These are phyloP conservation scores for Conomelus anceps DNA, from an alignment of 2,888 invertebrate genomes.

Conservation along the genomic window DNA sequence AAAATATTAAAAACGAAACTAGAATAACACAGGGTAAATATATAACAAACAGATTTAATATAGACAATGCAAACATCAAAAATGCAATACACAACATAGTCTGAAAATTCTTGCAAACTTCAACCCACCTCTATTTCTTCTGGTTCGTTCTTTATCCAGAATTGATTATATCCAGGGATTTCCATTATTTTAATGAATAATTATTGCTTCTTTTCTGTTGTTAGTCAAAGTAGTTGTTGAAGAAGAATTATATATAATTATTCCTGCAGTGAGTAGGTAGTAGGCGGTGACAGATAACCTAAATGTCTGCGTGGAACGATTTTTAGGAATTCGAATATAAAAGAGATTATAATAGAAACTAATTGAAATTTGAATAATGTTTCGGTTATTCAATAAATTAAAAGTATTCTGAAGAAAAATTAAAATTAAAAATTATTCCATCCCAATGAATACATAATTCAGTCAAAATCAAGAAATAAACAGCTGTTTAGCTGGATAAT, in stretches of 20 bases:
- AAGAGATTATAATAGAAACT: neutral
- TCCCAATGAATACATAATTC: too few relatives aligned
- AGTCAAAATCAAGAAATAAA: neutral
- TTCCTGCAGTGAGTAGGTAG: too few relatives aligned
- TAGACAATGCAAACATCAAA: too few relatives aligned
- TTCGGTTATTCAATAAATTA: neutral
- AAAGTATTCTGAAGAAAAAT: neutral
- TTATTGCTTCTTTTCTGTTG: neutral
- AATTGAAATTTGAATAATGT: neutral
- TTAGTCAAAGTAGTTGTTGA: too few relatives aligned
- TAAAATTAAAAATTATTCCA: neutral
- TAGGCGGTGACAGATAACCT: neutral
- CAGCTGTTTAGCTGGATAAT: neutral
- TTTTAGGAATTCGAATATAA: neutral
- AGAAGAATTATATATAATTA: neutral
- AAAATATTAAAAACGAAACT: too few relatives aligned
- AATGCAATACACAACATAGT: too few relatives aligned
- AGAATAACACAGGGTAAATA: too few relatives aligned
- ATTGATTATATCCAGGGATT: neutral
- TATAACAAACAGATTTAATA: too few relatives aligned
- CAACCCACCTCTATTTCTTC: neutral
- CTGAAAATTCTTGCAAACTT: too few relatives aligned
- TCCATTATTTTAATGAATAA: neutral
- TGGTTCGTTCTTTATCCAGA: neutral
- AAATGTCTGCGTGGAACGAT: neutral